These are phyloP conservation scores for Corythornis vintsioides DNA, from an alignment of 2,113 vertebrate genomes.

Conservation along the genomic window DNA sequence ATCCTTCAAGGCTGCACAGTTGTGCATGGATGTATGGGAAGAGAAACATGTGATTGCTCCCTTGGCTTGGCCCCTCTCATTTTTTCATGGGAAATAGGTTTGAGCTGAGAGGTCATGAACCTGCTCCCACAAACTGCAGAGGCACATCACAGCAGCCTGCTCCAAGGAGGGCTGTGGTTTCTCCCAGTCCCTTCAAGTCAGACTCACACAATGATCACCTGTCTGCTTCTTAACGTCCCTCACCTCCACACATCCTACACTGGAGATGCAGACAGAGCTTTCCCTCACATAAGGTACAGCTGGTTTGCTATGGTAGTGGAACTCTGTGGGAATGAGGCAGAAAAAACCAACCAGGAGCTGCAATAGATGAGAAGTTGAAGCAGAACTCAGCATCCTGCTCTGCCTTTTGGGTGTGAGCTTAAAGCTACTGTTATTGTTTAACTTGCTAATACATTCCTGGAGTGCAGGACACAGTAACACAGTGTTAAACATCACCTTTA, in stretches of 20 bases:
- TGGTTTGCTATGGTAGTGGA: fast-evolving
- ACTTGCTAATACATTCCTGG: not conserved
- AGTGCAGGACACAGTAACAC: not conserved
- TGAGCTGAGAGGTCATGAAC: not conserved
- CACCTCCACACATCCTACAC: fast-evolving
- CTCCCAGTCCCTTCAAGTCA: not conserved
- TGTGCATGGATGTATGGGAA: not conserved
- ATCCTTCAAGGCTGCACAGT: fast-evolving
- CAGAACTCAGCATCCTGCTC: not conserved
- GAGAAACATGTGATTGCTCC: not conserved
- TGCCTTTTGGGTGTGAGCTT: not conserved
- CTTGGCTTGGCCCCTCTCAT: not conserved
- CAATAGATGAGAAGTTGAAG: not conserved
- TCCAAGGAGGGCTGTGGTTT: not conserved
- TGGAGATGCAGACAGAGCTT: not conserved
- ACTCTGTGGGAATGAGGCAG: not conserved
- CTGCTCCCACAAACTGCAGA: not conserved
- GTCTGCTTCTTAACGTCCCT: not conserved
- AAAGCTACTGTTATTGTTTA: not conserved
- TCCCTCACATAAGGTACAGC: not conserved
- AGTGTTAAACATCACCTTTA: constrained; percentile 6
- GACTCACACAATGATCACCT: fast-evolving
- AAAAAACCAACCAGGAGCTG: not conserved
- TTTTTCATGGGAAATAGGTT: not conserved
- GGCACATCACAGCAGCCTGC: fast-evolving